Evolutionary conservation across 2,888 invertebrate species (phyloP), one percentile per base, ranked within the genome.

Genomic region (Epinotia demarniana): DNA sequence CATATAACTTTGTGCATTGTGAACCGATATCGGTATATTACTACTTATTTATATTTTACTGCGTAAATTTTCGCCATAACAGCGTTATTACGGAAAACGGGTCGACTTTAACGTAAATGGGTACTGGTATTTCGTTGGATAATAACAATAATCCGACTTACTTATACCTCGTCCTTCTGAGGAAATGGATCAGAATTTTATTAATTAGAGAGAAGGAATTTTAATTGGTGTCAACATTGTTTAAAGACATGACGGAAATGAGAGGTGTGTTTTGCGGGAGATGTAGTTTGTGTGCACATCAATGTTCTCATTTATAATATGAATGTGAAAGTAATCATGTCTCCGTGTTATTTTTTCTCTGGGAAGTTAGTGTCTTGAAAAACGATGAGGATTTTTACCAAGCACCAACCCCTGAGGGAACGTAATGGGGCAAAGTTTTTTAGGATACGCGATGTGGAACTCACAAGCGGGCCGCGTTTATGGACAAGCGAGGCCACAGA

Each of bases 1-100:
- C 64, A 60, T 60, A 60, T 75, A 75, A 75, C 75, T 75, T 75
- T 64, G 70, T 71, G 60, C 75, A 70, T 75, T 75, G 75, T 75
- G 75, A 33, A 33, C 75, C 70, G 70, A 75, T 75, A 75, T 60
- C 70, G 39, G 49, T 60, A 71, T 71, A 71, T 75, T 58, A 61
- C 23, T 60, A 60, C 75, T 66, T 75, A 71, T 75, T 75, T 75
- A 66, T 74, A 69, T 57, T 62, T 74, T 74, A 69, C 69, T 69
- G 74, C 63, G 46, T 23, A 57, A 69, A 58, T 74, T 74, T 57
- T 27, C n/a, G 62, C 69, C 69, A 74, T 69, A 69, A 67, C 69
- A 19, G 57, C 27, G 63, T 58, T 63, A 74, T 63, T 69, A 74
- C 66, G n/a, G 12, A 19, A 61, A 67, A 55, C 66, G 55, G 67